Base-by-base conservation (phyloP, 2,888 invertebrate genomes). In the Lasioglossum zephyrum region DNA sequence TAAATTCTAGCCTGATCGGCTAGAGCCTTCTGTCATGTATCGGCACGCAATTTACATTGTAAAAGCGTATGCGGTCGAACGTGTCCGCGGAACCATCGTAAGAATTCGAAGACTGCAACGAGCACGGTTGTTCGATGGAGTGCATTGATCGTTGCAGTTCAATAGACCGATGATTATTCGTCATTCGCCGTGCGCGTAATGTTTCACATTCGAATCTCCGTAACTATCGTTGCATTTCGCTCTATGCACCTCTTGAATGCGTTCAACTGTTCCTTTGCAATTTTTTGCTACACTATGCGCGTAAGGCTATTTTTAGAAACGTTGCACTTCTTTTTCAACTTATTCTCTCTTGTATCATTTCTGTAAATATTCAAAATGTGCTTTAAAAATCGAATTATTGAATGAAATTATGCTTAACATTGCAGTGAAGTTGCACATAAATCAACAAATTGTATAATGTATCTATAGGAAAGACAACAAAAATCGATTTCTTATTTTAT, bases 41-140 rank as follows among this genome's bases (percentile, higher is more conserved):
- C 66, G 66, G 66, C 53, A 53, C 66, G 66, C 18, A 36, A 66
- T 66, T 66, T 66, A 36, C 66, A 66, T 36, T 36, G 66, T 36
- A 66, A 66, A 66, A 66, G 36, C 66, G 66, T 53, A 53, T 22
- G 36, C 6, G 63, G 31, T 69, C 5, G 41, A n/a, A 22, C 70
- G 70, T 70, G n/a, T 70, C 22, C 70, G 70, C 41, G 70, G 36
- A 41, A n/a, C 9, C 70, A 41, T 41, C 41, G 70, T 41, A 70
- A 39, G 41, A 44, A 60, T 79, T 60, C 31, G 57, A 73, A 73
- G 57, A 73, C 57, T 79, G 53, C 39, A 60, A 53, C 73, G 57
- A 16, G 18, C 44, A 57, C n/a, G 22, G 39, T 39, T 11, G 69
- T n/a, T 6, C 69, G 22, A n/a, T 31, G 13, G n/a, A 53, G 31